A percentile compares a stretch with the other conserved stretches of the same genome.
Evolutionary conservation across 2,888 invertebrate species (phyloP).

Genomic region (Ectemnius lituratus): DNA sequence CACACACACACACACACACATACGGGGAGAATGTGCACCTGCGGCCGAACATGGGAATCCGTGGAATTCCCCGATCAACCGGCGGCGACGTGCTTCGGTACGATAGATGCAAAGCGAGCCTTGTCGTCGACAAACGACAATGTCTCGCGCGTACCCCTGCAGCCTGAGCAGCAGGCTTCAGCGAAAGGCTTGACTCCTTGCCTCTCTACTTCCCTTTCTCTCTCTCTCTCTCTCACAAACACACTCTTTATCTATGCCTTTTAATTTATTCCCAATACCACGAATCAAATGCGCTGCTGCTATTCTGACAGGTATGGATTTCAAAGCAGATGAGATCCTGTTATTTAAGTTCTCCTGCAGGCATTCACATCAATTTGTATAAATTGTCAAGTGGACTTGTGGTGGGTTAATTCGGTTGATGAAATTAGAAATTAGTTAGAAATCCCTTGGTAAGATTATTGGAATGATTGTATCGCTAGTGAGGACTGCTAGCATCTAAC

Average conservation of each 20-base stretch:
- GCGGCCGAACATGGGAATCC: constrained; percentile 58
- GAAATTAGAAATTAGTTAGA: too few species aligned
- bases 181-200: not conserved
- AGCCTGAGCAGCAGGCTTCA: not conserved
- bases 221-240: constrained; percentile 25
- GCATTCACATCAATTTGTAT: too few species aligned
- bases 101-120: constrained; percentile 61
- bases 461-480: too few species aligned
- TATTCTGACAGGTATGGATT: constrained; percentile 22
- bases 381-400: too few species aligned
- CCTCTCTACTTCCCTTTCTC: too few species aligned
- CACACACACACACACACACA: constrained; percentile 6
- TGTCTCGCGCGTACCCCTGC: constrained; percentile 26
- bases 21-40: constrained; percentile 51
- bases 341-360: too few species aligned
- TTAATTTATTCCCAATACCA: constrained; percentile 47
- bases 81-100: constrained; percentile 46
- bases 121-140: constrained; percentile 53
- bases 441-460: too few species aligned
- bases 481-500: too few species aligned
- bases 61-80: constrained; percentile 58
- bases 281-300: not conserved
- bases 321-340: not conserved
- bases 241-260: constrained; percentile 22
- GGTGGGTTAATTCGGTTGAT: too few species aligned